phyloP scores from a whole-genome alignment of 2,888 invertebrate species.

The Hydriomena furcata region DNA sequence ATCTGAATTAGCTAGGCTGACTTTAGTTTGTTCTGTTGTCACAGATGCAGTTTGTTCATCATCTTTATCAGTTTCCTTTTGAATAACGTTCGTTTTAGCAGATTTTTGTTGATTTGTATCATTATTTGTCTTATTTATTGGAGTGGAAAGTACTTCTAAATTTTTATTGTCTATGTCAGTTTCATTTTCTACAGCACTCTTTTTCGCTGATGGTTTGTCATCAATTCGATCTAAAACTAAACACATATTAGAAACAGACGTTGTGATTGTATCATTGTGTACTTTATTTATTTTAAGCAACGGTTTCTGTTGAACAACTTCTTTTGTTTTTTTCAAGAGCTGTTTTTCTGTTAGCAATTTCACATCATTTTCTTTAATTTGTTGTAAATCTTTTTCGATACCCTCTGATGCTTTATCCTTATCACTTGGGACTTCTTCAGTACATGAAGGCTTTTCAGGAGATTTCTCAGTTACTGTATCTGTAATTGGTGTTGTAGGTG shows the following conservation, averaged over 20 bases:
- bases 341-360: not conserved
- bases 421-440: slow-evolving; percentile 13
- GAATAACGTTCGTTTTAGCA: not conserved
- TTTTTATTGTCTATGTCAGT: not conserved
- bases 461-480: slow-evolving; percentile 8
- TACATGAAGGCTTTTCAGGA: slow-evolving; percentile 12
- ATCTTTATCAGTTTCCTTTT: not conserved
- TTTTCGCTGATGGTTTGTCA: not conserved
- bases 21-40: not conserved
- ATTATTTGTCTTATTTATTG: not conserved
- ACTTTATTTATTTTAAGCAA: not conserved
- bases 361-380: not conserved
- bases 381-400: not conserved
- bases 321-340: slow-evolving; percentile 4
- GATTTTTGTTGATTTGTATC: not conserved
- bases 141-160: not conserved
- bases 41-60: not conserved
- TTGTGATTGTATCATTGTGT: not conserved
- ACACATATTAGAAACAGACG: not conserved
- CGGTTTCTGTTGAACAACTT: not conserved
- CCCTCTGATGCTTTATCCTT: slow-evolving; percentile 15
- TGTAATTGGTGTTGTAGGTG: slow-evolving; percentile 5
- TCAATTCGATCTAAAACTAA: slow-evolving; percentile 20
- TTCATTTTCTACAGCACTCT: not conserved
- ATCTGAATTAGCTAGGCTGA: not conserved